Conservation (phyloP, 1,140 invertebrate species). For the Panagrolaimus sp. region DNA sequence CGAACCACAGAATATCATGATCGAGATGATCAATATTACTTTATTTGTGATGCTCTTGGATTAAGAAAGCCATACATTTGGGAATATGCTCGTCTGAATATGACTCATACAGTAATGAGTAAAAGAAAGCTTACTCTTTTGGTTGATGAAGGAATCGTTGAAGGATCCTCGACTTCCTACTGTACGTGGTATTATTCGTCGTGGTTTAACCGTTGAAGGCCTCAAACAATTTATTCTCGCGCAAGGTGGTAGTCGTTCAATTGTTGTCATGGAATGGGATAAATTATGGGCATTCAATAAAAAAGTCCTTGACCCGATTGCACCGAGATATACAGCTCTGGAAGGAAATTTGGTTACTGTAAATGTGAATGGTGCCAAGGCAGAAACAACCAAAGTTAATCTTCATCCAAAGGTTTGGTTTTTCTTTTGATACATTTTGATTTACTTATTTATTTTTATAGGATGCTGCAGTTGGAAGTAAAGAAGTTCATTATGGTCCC, state of each 20-base stretch:
- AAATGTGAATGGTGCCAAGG: conserved; percentile 67
- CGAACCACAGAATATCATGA: conserved; percentile 98
- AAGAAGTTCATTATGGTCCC: conserved; percentile 72
- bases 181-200: conserved; percentile 84
- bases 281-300: conserved; percentile 99
- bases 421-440: too few relatives aligned
- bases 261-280: conserved; percentile 99
- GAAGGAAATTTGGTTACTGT: conserved; percentile 69
- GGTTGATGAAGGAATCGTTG: conserved; percentile 89
- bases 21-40: conserved; percentile 92
- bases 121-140: conserved; percentile 83
- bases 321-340: conserved; percentile 85
- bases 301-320: conserved; percentile 87
- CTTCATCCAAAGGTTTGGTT: conserved; percentile 96
- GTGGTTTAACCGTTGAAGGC: conserved; percentile 94
- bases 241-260: conserved; percentile 93
- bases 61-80: conserved; percentile 86
- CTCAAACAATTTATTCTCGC: conserved; percentile 94
- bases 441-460: too few relatives aligned
- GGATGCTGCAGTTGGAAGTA: conserved; percentile 77
- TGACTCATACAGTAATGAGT: conserved; percentile 93
- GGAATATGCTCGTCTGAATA: conserved; percentile 88
- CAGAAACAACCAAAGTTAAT: conserved; percentile 64
- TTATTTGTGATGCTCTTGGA: conserved; percentile 73
- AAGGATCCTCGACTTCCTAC: conserved; percentile 98